A percentile compares a stretch with the other conserved stretches of the same genome.
Conservation (phyloP, 1,140 invertebrate species). For the Catajapyx aquilonaris region DNA sequence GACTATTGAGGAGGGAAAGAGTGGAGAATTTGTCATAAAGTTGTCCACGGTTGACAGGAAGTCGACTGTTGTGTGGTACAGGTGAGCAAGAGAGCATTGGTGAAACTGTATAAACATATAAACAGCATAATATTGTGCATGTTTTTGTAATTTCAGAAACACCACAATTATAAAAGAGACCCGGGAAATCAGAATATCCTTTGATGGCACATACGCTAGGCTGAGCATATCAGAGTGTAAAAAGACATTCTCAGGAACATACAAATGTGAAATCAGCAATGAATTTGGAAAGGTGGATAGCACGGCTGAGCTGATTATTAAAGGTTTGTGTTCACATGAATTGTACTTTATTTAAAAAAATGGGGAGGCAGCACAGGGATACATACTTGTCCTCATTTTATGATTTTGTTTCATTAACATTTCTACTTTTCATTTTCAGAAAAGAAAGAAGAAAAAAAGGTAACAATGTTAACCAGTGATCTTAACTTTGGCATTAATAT, state of each 20-base stretch:
- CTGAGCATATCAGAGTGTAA: slow-evolving; percentile 46
- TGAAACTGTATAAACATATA: slow-evolving; percentile 2
- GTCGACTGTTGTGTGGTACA: slow-evolving; percentile 67
- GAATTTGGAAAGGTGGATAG: slow-evolving; percentile 66
- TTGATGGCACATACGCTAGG: slow-evolving; percentile 59
- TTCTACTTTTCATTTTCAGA: slow-evolving; percentile 6
- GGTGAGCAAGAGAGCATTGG: slow-evolving; percentile 22
- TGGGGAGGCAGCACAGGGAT: background rate
- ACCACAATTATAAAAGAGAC: slow-evolving; percentile 45
- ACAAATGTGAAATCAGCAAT: slow-evolving; percentile 58
- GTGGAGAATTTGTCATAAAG: slow-evolving; percentile 50
- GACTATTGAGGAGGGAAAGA: slow-evolving; percentile 50
- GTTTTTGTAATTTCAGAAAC: slow-evolving; percentile 26
- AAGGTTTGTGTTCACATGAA: no score
- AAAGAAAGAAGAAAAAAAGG: slow-evolving; percentile 14
- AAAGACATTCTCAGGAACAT: slow-evolving; percentile 45
- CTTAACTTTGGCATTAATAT: no score
- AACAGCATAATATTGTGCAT: background rate
- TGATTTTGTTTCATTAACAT: background rate
- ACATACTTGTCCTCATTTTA: background rate
- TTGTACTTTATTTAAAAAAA: no score
- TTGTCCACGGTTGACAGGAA: slow-evolving; percentile 50
- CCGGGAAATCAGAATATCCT: slow-evolving; percentile 42
- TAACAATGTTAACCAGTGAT: no score
- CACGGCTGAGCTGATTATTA: slow-evolving; percentile 46